Evolutionary conservation across 1,140 invertebrate species (phyloP).

Genomic region (Mizuhopecten yessoensis): DNA sequence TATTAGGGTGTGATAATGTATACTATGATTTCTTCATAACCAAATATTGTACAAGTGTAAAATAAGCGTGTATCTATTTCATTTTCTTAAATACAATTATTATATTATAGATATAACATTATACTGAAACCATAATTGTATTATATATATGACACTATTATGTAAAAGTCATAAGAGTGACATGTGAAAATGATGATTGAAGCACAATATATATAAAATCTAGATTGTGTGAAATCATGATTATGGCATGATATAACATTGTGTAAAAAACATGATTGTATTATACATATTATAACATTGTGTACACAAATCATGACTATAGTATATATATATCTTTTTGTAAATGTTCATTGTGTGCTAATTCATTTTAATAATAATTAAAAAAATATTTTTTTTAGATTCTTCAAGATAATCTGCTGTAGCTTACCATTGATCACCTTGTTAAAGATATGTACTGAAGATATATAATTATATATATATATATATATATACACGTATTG

Average conservation of each 20-base stretch:
- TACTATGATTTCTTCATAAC: neutral
- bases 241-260: too few relatives aligned
- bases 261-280: neutral
- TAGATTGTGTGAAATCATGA: too few relatives aligned
- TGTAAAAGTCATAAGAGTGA: neutral
- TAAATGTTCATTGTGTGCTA: conserved; percentile 9
- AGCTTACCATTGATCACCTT: neutral
- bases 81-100: neutral
- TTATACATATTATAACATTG: neutral
- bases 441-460: conserved; percentile 2
- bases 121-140: too few relatives aligned
- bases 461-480: neutral
- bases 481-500: conserved; percentile 3
- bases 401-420: conserved; percentile 1
- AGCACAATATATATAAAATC: too few relatives aligned
- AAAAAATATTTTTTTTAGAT: conserved; percentile 36
- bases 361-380: neutral
- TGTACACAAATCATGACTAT: neutral
- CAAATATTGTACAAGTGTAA: neutral
- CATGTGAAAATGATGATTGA: neutral
- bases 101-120: too few relatives aligned
- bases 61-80: neutral
- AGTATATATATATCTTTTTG: neutral
- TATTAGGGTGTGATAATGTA: neutral
- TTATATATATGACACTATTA: too few relatives aligned